phyloP scores from a whole-genome alignment of 23 tunicate species.

The Ciona savignyi region DNA sequence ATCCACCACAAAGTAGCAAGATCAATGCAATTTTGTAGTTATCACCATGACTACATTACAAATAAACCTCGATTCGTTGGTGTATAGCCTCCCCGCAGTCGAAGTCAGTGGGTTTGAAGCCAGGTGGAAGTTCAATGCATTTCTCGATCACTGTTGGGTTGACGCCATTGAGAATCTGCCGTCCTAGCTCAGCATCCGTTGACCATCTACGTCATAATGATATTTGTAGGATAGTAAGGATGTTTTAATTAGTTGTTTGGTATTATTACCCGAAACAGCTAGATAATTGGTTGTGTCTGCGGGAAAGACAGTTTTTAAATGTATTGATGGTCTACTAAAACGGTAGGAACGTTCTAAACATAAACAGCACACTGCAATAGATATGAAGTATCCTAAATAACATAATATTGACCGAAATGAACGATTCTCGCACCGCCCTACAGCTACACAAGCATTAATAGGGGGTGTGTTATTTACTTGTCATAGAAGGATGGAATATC shows the following conservation, averaged over 20 bases:
- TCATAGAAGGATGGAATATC: conserved; percentile 19
- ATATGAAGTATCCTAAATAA: no score
- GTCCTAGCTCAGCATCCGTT: conserved; percentile 49
- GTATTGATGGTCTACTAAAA: no score
- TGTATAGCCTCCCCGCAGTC: background rate
- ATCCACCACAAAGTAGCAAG: no score
- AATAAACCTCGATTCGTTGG: background rate
- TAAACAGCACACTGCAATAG: no score
- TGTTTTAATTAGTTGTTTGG: background rate
- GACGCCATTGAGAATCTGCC: conserved; percentile 56
- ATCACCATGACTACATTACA: no score
- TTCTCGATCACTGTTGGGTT: conserved; percentile 25
- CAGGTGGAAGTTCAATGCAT: conserved; percentile 28
- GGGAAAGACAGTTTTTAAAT: background rate
- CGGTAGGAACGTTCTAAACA: no score
- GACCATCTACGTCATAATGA: conserved; percentile 31
- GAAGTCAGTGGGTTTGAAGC: conserved; percentile 21
- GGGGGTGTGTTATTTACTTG: background rate
- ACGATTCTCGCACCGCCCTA: no score
- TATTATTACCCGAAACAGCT: background rate
- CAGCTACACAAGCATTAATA: no score
- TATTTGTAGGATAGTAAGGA: no score
- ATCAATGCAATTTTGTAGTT: no score
- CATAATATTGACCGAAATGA: no score
- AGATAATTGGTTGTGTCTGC: background rate